These are phyloP conservation scores for Oreochromis spilurus DNA, from an alignment of 2,113 vertebrate genomes.

Conservation along the genomic window DNA sequence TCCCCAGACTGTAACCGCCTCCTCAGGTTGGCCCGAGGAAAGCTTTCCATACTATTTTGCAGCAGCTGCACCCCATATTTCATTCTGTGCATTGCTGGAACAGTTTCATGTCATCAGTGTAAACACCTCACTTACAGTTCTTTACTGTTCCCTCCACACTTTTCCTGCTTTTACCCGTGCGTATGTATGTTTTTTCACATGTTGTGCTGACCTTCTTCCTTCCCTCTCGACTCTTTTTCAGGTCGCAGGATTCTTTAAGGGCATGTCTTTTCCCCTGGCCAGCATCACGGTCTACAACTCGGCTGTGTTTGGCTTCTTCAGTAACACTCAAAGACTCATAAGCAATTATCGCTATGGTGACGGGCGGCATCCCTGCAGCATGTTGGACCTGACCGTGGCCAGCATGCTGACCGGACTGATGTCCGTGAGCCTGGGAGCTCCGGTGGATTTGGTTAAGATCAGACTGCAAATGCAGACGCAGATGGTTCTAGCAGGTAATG, in stretches of 20 bases:
- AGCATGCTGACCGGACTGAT: conserved; percentile 81
- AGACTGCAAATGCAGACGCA: conserved; percentile 93
- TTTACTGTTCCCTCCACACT: no score
- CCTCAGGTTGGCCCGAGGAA: not conserved
- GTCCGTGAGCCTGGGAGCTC: conserved; percentile 84
- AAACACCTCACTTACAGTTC: not conserved
- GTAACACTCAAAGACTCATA: conserved; percentile 81
- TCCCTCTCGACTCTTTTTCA: conserved; percentile 37
- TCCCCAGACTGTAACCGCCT: not conserved
- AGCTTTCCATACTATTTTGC: not conserved
- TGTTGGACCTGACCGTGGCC: conserved; percentile 80
- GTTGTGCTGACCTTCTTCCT: not conserved
- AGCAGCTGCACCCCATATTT: not conserved
- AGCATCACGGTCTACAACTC: conserved; percentile 90
- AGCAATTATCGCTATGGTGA: conserved; percentile 71
- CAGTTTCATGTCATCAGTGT: no score
- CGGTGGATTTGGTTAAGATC: conserved; percentile 94
- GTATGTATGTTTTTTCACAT: not conserved
- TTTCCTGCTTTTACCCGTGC: not conserved
- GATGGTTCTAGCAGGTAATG: conserved; percentile 72
- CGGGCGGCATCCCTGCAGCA: conserved; percentile 3
- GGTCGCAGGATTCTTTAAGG: conserved; percentile 91
- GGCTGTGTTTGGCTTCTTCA: conserved; percentile 89
- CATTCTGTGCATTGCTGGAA: not conserved
- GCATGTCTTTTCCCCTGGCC: conserved; percentile 94